Evolutionary conservation across 2,888 invertebrate species (phyloP).

Genomic region (Esperia sulphurella): DNA sequence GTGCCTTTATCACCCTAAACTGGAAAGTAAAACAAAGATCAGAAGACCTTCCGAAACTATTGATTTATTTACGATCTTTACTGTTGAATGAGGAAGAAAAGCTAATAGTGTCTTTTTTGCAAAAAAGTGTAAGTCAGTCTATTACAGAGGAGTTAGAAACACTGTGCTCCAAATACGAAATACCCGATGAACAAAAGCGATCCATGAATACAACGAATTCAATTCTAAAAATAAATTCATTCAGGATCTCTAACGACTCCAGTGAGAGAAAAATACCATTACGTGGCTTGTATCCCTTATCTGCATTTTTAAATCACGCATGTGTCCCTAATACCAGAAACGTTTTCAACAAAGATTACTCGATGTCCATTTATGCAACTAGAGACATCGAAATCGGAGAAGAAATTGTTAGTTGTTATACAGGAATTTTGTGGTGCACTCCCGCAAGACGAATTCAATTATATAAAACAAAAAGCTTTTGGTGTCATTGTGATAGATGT

Average conservation of each 20-base stretch:
- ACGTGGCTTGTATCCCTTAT: conserved; percentile 82
- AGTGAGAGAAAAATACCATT: conserved; percentile 55
- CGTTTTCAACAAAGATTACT: conserved; percentile 72
- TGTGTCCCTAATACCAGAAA: conserved; percentile 84
- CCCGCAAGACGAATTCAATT: conserved; percentile 80
- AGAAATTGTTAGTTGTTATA: conserved; percentile 83
- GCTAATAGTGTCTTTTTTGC: conserved; percentile 63
- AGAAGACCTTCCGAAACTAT: conserved; percentile 30
- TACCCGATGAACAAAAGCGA: conserved; percentile 69
- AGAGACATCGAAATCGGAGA: conserved; percentile 76
- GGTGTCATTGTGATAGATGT: conserved; percentile 82
- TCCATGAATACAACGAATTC: conserved; percentile 75
- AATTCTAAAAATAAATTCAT: conserved; percentile 82
- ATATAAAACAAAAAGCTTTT: conserved; percentile 81
- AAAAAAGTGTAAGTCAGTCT: conserved; percentile 38
- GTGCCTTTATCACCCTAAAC: conserved; percentile 76
- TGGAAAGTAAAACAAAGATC: conserved; percentile 56
- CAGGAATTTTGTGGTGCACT: conserved; percentile 83
- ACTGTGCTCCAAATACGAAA: conserved; percentile 56
- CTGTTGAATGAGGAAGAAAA: conserved; percentile 54
- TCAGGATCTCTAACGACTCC: conserved; percentile 68
- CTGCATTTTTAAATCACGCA: conserved; percentile 83
- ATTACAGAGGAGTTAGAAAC: conserved; percentile 64
- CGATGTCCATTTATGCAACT: conserved; percentile 80
- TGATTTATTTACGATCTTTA: conserved; percentile 50